Evolutionary conservation across 2,888 invertebrate species (phyloP), one percentile per base, ranked within the genome.

Genomic region (Netelia inedita): DNA sequence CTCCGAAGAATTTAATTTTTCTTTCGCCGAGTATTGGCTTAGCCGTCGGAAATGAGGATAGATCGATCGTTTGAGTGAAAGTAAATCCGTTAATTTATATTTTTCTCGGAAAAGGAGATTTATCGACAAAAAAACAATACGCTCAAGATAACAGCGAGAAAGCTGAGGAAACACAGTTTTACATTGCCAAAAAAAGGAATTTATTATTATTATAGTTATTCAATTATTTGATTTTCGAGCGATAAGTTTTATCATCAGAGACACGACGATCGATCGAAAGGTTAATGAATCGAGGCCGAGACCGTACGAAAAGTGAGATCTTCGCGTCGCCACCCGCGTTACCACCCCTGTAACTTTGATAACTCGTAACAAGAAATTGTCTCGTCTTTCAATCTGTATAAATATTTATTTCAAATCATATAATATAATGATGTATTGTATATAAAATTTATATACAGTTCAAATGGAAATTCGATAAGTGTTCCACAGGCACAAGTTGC

Each of bases 401-500:
- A 88, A 88, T 88, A 88, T 89, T 88, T 88, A 88, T 89, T 35
- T 86, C 86, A 85, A 87, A 85, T 88, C 78, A 85, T 86, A 87
- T 87, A 79, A 89, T 87, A 88, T 88, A 83, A 87, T 85, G 83
- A 85, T 88, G 82, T 88, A 87, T 82, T 86, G 82, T 81, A 85
- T 87, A 88, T 86, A 88, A 88, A 86, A 85, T 85, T 88, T 87
- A 87, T 86, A 89, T 89, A 90, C 87, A 89, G 83, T 85, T 90
- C 79, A 86, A 88, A 88, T 90, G 90, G 89, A 90, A 90, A 87
- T 87, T 90, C 89, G 87, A 91, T 91, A 91, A 92, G 89, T 92
- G 93, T 93, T 94, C 94, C 94, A 94, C 94, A 93, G 94, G 93
- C 94, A 93, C 94, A 94, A 93, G 93, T 93, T 93, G 93, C 93